Base-by-base conservation (phyloP, 2,113 vertebrate species). In the Gymnarchus niloticus region DNA sequence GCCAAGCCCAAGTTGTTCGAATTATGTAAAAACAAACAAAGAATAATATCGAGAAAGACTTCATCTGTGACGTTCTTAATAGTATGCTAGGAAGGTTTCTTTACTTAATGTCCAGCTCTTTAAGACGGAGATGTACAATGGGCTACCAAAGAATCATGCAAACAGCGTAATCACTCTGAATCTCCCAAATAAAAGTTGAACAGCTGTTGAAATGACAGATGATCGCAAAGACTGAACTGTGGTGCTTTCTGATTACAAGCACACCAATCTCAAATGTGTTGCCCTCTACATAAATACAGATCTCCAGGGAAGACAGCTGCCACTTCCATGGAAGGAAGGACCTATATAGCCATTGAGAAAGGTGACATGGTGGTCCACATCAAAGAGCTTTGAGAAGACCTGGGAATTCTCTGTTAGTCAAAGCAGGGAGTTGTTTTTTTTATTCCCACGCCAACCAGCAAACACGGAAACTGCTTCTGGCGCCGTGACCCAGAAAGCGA, bases 121-220 rank as follows among this genome's bases (percentile, higher is more conserved):
- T n/a, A n/a, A n/a, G 14, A 73, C 33, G 14, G 4, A 7, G 14
- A 52, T 52, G 51, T 52, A 37, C 28, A 69, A 69, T n/a, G n/a
- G 10, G 28, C 12, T 37, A 37, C 25, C 2, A 87, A 85, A 82
- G 77, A 89, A 9, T 84, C 83, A 21, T 89, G 90, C 90, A 88
- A 92, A 90, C 59, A 91, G 86, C 82, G 49, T 12, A 88, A 90
- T 81, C 46, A 85, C 87, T 86, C 89, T 88, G 89, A 90, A 91
- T 90, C 89, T 87, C 91, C 88, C 87, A 92, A 91, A 89, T 90
- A 89, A 91, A 90, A 91, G 90, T 88, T 89, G 76, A 85, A 41
- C 51, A 90, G 90, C 87, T 86, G 90, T 91, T 90, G 89, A 87
- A 92, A 92, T 90, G 90, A 89, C 91, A 89, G 89, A 89, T 90